Conservation (phyloP, 2,888 invertebrate species). For the Teinopalpus imperialis region DNA sequence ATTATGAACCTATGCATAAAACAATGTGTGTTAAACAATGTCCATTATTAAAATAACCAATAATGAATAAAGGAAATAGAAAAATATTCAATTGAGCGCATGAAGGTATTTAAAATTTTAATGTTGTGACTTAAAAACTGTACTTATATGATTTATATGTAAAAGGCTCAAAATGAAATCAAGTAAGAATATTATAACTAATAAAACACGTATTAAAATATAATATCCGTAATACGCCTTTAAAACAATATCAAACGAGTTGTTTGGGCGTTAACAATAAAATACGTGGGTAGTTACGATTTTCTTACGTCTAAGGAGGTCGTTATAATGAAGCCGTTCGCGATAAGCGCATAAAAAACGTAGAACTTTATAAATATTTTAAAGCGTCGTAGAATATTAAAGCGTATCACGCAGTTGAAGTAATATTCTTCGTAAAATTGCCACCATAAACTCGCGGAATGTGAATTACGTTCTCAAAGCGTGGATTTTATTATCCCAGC, state of each 20-base stretch:
- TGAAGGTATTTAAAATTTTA: too few relatives aligned
- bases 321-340: slow-evolving; percentile 45
- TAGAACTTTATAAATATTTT: slow-evolving; percentile 72
- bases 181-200: slow-evolving; percentile 1
- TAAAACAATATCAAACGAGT: slow-evolving; percentile 3
- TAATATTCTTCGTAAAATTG: slow-evolving; percentile 70
- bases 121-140: too few relatives aligned
- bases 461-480: slow-evolving; percentile 71
- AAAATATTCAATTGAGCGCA: too few relatives aligned
- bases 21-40: too few relatives aligned
- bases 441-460: slow-evolving; percentile 65
- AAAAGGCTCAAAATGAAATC: too few relatives aligned
- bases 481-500: slow-evolving; percentile 71
- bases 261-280: slow-evolving; percentile 11
- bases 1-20: slow-evolving; percentile 7
- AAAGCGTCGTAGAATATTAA: slow-evolving; percentile 74
- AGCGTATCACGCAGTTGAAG: slow-evolving; percentile 60
- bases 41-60: too few relatives aligned
- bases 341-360: slow-evolving; percentile 28
- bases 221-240: neutral
- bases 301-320: slow-evolving; percentile 35
- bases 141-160: too few relatives aligned
- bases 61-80: too few relatives aligned
- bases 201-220: neutral
- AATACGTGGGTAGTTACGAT: slow-evolving; percentile 17